Conservation (phyloP, 2,888 invertebrate species). For the Melinaea marsaeus region DNA sequence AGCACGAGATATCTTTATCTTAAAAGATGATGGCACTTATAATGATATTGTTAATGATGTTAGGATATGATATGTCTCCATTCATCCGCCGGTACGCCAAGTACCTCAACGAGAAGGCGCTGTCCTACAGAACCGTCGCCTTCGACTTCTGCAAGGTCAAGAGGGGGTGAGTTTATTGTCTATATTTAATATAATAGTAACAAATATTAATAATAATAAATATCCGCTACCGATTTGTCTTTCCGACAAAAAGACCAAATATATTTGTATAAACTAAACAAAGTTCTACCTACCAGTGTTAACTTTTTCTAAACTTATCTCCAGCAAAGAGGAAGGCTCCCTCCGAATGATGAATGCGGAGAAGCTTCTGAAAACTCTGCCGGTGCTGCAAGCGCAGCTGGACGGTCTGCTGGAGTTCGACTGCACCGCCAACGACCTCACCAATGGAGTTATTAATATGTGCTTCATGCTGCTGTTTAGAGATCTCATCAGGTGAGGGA, state of each 20-base stretch:
- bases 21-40: neutral
- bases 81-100: slow-evolving; percentile 99
- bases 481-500: slow-evolving; percentile 91
- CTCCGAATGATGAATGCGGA: slow-evolving; percentile 98
- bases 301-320: slow-evolving; percentile 12
- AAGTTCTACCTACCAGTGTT: too few species aligned
- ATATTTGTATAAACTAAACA: too few species aligned
- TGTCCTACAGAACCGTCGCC: slow-evolving; percentile 98
- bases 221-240: too few species aligned
- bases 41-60: slow-evolving; percentile 5
- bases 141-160: slow-evolving; percentile 99
- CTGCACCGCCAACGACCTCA: slow-evolving; percentile 96
- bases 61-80: slow-evolving; percentile 99
- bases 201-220: too few species aligned
- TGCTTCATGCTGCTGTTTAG: slow-evolving; percentile 99
- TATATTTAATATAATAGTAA: neutral
- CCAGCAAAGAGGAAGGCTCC: slow-evolving; percentile 97
- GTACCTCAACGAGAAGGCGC: slow-evolving; percentile 99
- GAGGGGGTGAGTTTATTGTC: slow-evolving; percentile 85
- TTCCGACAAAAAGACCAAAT: too few species aligned
- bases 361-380: slow-evolving; percentile 96
- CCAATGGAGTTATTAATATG: slow-evolving; percentile 99
- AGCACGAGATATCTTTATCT: neutral
- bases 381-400: slow-evolving; percentile 95
- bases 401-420: slow-evolving; percentile 98